phyloP scores from a whole-genome alignment of 2,113 vertebrate genomes.

The Athene cunicularia region DNA sequence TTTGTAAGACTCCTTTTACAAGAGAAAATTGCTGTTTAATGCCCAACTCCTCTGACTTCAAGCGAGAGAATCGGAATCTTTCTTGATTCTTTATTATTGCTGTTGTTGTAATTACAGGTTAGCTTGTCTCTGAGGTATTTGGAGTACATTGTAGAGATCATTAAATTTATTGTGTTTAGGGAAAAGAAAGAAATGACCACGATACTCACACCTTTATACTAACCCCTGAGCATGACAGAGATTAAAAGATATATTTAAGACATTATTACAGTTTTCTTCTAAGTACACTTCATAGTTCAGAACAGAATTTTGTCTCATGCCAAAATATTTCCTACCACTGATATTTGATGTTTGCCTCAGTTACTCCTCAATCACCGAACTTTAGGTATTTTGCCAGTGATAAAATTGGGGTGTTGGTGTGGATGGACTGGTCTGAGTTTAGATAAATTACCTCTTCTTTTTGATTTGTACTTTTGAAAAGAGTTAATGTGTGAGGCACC shows the following conservation, averaged over 20 bases:
- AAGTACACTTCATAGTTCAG: slow-evolving; percentile 37
- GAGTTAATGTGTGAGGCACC: not conserved
- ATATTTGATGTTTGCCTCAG: slow-evolving; percentile 19
- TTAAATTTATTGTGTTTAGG: slow-evolving; percentile 67
- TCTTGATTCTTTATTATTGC: slow-evolving; percentile 10
- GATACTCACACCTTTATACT: slow-evolving; percentile 32
- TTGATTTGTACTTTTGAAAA: not conserved
- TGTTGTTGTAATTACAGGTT: slow-evolving; percentile 22
- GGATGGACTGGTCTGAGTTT: not conserved
- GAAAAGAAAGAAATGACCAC: not conserved
- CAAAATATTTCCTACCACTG: slow-evolving; percentile 50
- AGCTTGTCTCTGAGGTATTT: slow-evolving; percentile 29
- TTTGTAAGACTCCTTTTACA: not conserved
- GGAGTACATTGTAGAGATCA: slow-evolving; percentile 35
- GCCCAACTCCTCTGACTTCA: not conserved
- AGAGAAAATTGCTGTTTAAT: not conserved
- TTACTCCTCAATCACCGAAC: not conserved
- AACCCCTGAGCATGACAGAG: slow-evolving; percentile 37
- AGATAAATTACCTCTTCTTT: not conserved
- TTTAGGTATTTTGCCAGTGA: not conserved
- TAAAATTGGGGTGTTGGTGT: not conserved
- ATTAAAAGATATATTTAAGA: slow-evolving; percentile 44
- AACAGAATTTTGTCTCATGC: slow-evolving; percentile 45
- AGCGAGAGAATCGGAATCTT: not conserved
- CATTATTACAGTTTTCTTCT: slow-evolving; percentile 27